These are phyloP conservation scores for Cyprinodon variegatus DNA, from an alignment of 2,113 vertebrate genomes.

Conservation along the genomic window DNA sequence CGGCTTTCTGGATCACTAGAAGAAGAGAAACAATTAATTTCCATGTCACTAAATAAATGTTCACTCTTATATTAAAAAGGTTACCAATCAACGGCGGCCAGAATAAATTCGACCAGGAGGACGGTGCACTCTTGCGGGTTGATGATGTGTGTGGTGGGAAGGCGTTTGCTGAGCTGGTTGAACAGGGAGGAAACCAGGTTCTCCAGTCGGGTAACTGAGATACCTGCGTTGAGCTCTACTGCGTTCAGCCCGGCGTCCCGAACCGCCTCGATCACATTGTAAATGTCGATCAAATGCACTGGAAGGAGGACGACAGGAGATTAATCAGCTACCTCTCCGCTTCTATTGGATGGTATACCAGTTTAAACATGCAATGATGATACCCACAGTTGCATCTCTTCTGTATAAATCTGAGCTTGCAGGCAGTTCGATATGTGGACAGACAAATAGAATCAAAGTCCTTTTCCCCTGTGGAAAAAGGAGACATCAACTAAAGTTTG, in stretches of 20 bases:
- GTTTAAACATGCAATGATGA: background rate
- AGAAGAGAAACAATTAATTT: slow-evolving; percentile 28
- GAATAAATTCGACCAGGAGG: slow-evolving; percentile 89
- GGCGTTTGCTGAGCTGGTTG: slow-evolving; percentile 92
- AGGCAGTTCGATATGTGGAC: slow-evolving; percentile 93
- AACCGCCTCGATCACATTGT: slow-evolving; percentile 96
- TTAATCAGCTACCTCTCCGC: background rate
- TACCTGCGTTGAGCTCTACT: slow-evolving; percentile 83
- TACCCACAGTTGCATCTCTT: slow-evolving; percentile 95
- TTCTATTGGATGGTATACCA: background rate
- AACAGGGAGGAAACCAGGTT: slow-evolving; percentile 93
- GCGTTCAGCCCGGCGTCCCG: slow-evolving; percentile 92
- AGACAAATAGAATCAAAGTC: slow-evolving; percentile 93
- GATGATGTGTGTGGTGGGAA: slow-evolving; percentile 92
- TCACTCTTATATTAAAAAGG: background rate
- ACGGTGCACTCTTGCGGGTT: slow-evolving; percentile 87
- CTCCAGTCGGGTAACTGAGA: slow-evolving; percentile 88
- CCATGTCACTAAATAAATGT: background rate
- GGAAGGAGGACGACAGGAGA: background rate
- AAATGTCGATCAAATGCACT: slow-evolving; percentile 95
- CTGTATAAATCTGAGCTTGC: slow-evolving; percentile 94
- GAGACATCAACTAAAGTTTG: background rate
- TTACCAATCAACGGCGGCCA: slow-evolving; percentile 88
- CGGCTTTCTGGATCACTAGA: slow-evolving; percentile 89
- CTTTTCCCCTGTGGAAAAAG: slow-evolving; percentile 82